Evolutionary conservation across 1,140 invertebrate genomes (phyloP), one percentile per base, ranked within the genome.

Genomic region (Drosophila lacertosa): DNA sequence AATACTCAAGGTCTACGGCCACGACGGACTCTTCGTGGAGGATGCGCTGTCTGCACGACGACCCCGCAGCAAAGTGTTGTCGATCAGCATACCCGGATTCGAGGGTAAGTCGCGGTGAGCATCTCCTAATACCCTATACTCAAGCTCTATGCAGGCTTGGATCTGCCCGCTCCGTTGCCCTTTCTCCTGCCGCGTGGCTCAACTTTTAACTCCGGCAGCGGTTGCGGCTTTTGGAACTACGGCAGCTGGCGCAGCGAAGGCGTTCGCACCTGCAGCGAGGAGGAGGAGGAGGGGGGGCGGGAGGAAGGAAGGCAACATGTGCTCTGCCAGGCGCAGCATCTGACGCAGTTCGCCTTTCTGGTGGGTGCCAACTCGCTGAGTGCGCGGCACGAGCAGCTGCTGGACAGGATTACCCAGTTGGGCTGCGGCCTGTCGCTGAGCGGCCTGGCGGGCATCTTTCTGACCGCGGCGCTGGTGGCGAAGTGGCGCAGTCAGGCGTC

Each of bases 281-380:
- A 6, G 7, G 11, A 10, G 5, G 5, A 16, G 0, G 16, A 47
- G 4, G 2, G 54, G 7, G n/a, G n/a, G n/a, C n/a, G n/a, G n/a
- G n/a, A n/a, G n/a, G n/a, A n/a, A n/a, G n/a, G n/a, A n/a, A n/a
- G n/a, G n/a, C n/a, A n/a, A n/a, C 26, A 24, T 11, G 75, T 82
- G 16, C 48, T 93, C 6, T 95, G 94, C 76, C 81, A 92, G 32
- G 94, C 93, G 39, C 91, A 93, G 26, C 94, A 95, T 77, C 89
- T 95, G 42, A 95, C 94, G 7, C 93, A 94, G 89, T 94, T 94
- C 75, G 93, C 93, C 0, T 92, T 94, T 71, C 83, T 94, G 15
- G 62, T 94, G 10, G 89, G 92, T 15, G 89, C 84, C 13, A 75
- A 63, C 20, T 79, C 74, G n/a, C n/a, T n/a, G n/a, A n/a, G n/a